A percentile compares a stretch with the other conserved stretches of the same genome.
phyloP scores from a whole-genome alignment of 2,797 vertebrate genomes.

The Peromyscus nudipes region DNA sequence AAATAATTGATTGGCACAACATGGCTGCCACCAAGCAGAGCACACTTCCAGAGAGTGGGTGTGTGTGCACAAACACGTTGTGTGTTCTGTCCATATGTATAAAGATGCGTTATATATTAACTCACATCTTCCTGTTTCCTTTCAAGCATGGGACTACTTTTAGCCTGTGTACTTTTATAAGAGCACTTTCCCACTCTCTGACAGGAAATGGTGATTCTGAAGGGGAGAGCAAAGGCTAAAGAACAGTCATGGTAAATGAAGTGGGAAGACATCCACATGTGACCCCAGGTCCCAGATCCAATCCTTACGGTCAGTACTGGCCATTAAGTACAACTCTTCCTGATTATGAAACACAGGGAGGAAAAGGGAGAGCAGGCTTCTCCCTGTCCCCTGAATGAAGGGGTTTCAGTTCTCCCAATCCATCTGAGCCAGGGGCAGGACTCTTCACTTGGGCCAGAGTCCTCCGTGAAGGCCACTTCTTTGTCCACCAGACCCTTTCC shows the following conservation, averaged over 20 bases:
- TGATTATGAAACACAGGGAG: neutral
- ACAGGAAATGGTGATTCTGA: slow-evolving; percentile 64
- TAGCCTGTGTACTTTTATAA: slow-evolving; percentile 60
- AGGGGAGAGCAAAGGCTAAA: slow-evolving; percentile 33
- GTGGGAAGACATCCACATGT: slow-evolving; percentile 21
- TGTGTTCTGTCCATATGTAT: neutral
- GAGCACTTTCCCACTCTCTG: slow-evolving; percentile 37
- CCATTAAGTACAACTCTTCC: slow-evolving; percentile 28
- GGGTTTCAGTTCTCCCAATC: neutral
- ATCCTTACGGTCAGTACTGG: slow-evolving; percentile 23
- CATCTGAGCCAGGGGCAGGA: neutral
- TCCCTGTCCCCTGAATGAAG: slow-evolving; percentile 13
- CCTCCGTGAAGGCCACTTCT: slow-evolving; percentile 48
- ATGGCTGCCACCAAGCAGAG: slow-evolving; percentile 27
- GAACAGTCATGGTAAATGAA: slow-evolving; percentile 45
- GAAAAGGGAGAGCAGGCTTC: neutral
- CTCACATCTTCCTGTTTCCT: slow-evolving; percentile 69
- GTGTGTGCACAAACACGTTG: slow-evolving; percentile 17
- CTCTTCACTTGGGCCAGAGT: neutral
- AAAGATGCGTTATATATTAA: slow-evolving; percentile 51
- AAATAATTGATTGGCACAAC: slow-evolving; percentile 18
- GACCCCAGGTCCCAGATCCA: slow-evolving; percentile 72
- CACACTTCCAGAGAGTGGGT: slow-evolving; percentile 26
- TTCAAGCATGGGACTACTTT: slow-evolving; percentile 68
- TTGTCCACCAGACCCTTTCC: slow-evolving; percentile 42